Conservation (phyloP, 1,140 invertebrate genomes). For the Archivesica marissinica region DNA sequence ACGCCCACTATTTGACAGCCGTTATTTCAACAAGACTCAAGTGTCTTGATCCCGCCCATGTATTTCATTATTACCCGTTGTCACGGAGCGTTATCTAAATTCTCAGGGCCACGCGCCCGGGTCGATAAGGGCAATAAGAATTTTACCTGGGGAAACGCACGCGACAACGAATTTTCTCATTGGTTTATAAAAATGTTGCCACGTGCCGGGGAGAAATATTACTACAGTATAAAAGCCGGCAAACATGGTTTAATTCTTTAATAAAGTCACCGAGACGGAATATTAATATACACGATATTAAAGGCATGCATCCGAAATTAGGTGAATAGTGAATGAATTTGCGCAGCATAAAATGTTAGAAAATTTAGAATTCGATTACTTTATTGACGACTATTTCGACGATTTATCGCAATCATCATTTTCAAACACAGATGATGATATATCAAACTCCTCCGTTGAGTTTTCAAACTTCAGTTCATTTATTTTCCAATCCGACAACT, state of each 20-base stretch:
- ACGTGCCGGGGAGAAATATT: slow-evolving; percentile 47
- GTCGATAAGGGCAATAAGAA: slow-evolving; percentile 44
- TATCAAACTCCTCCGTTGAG: slow-evolving; percentile 9
- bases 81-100: slow-evolving; percentile 30
- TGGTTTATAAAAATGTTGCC: slow-evolving; percentile 35
- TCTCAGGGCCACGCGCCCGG: slow-evolving; percentile 53
- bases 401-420: slow-evolving; percentile 61
- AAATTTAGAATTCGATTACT: slow-evolving; percentile 53
- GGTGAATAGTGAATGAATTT: not conserved
- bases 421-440: slow-evolving; percentile 60
- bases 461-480: slow-evolving; percentile 33
- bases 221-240: slow-evolving; percentile 26
- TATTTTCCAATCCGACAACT: slow-evolving; percentile 10
- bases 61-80: slow-evolving; percentile 31
- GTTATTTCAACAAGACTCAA: slow-evolving; percentile 22
- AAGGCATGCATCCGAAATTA: not conserved
- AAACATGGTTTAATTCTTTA: not conserved
- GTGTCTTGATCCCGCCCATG: slow-evolving; percentile 14
- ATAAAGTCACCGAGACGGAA: slow-evolving; percentile 6
- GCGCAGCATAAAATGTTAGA: slow-evolving; percentile 48
- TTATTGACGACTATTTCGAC: slow-evolving; percentile 56
- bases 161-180: slow-evolving; percentile 54
- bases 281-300: not conserved
- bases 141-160: slow-evolving; percentile 40
- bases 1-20: slow-evolving; percentile 31